Percentiles rank a stretch among this genome's conserved stretches.
Conservation (phyloP, 1,140 invertebrate genomes). For the Gryon sp. region DNA sequence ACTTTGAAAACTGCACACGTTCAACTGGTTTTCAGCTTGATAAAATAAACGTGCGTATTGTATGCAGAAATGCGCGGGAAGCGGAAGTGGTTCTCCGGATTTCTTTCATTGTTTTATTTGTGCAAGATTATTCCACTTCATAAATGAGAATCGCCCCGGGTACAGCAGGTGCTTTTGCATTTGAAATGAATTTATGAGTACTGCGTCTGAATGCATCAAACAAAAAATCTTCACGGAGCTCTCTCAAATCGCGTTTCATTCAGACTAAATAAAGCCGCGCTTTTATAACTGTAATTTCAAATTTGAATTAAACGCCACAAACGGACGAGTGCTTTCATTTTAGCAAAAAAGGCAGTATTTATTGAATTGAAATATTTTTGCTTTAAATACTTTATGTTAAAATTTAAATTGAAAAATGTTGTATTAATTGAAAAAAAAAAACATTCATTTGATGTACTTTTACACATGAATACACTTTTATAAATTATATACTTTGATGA, state of each 20-base stretch:
- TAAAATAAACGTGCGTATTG: slow-evolving; percentile 41
- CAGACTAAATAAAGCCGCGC: slow-evolving; percentile 11
- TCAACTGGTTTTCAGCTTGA: slow-evolving; percentile 23
- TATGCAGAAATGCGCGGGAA: slow-evolving; percentile 44
- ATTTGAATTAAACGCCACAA: slow-evolving; percentile 15
- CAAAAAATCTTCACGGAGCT: slow-evolving; percentile 12
- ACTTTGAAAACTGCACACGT: slow-evolving; percentile 26
- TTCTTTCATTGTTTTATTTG: slow-evolving; percentile 57
- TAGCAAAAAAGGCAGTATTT: too few relatives aligned
- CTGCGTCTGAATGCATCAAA: slow-evolving; percentile 22
- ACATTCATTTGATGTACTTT: too few relatives aligned
- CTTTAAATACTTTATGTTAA: too few relatives aligned
- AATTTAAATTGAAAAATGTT: too few relatives aligned
- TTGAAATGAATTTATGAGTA: slow-evolving; percentile 51
- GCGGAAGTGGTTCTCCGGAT: slow-evolving; percentile 52
- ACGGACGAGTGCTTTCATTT: slow-evolving; percentile 15
- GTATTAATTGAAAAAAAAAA: too few relatives aligned
- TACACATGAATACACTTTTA: too few relatives aligned
- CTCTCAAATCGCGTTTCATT: slow-evolving; percentile 12
- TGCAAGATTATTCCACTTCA: slow-evolving; percentile 52
- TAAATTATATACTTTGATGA: too few relatives aligned
- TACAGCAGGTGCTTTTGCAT: slow-evolving; percentile 50
- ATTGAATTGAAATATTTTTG: too few relatives aligned
- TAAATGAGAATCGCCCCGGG: slow-evolving; percentile 50
- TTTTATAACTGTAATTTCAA: slow-evolving; percentile 26